Conservation (phyloP, 2,797 vertebrate species). For the Prionace glauca region DNA sequence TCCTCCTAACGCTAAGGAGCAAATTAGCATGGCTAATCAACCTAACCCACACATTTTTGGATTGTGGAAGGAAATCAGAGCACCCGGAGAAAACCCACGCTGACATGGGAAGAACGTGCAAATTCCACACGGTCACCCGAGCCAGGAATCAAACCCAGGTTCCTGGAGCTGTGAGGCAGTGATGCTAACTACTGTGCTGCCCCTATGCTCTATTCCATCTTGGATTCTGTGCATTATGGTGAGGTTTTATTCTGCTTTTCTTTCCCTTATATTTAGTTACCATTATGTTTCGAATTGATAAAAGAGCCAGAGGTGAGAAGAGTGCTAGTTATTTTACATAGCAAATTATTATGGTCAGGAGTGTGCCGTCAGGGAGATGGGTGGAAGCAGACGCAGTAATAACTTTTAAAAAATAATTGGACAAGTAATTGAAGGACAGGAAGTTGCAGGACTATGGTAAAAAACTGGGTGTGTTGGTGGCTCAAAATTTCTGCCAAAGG, state of each 20-base stretch:
- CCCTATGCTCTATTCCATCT: background rate
- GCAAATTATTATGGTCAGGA: background rate
- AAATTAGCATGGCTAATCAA: too few species aligned
- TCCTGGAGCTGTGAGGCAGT: too few species aligned
- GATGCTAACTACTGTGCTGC: too few species aligned
- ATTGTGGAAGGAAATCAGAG: too few species aligned
- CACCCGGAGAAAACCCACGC: too few species aligned
- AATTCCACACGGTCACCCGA: too few species aligned
- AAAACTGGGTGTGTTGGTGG: background rate
- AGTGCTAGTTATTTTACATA: background rate
- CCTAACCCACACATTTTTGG: too few species aligned
- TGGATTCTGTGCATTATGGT: background rate
- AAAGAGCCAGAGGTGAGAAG: background rate
- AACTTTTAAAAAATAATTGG: background rate
- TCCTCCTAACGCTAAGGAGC: too few species aligned
- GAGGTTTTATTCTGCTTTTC: background rate
- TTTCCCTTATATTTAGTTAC: background rate
- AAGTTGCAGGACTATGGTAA: background rate
- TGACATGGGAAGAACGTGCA: too few species aligned
- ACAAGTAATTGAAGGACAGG: background rate
- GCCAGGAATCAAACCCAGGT: too few species aligned
- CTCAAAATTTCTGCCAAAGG: too few species aligned
- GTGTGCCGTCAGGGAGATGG: background rate
- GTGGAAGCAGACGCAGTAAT: background rate
- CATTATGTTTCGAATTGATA: background rate